Evolutionary conservation across 2,113 vertebrate species (phyloP).

Genomic region (Diphyllodes magnificus): DNA sequence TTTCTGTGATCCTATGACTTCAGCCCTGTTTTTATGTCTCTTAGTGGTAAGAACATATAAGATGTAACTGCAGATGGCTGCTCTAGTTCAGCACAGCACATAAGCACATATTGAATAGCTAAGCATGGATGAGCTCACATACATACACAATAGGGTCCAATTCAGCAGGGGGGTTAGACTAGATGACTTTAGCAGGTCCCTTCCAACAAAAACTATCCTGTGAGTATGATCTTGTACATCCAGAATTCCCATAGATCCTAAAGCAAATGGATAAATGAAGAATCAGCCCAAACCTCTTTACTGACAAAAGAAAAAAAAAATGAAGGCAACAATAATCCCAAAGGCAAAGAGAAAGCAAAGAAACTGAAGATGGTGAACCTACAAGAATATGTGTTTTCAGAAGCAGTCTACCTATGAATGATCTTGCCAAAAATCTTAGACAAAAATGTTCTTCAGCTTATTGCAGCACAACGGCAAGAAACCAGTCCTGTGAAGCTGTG

Average conservation of each 20-base stretch:
- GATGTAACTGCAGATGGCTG: neutral
- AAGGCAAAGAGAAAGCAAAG: neutral
- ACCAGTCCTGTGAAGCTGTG: neutral
- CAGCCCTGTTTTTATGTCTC: neutral
- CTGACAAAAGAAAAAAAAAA: neutral
- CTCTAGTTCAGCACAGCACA: neutral
- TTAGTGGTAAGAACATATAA: neutral
- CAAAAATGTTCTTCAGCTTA: neutral
- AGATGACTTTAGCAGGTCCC: neutral
- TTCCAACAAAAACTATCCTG: neutral
- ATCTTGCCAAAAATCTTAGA: neutral
- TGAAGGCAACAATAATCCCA: neutral
- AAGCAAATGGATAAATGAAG: neutral
- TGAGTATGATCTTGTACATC: neutral
- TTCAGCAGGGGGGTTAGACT: neutral
- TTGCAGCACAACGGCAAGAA: neutral
- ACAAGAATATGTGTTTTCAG: neutral
- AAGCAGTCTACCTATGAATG: neutral
- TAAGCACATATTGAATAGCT: neutral
- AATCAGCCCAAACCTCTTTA: neutral
- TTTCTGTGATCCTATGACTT: neutral
- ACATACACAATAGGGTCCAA: fast-evolving
- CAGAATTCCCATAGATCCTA: neutral
- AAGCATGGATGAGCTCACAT: neutral
- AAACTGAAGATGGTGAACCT: neutral